Conservation (phyloP, 1,140 invertebrate species). For the Drosophila paulistorum region DNA sequence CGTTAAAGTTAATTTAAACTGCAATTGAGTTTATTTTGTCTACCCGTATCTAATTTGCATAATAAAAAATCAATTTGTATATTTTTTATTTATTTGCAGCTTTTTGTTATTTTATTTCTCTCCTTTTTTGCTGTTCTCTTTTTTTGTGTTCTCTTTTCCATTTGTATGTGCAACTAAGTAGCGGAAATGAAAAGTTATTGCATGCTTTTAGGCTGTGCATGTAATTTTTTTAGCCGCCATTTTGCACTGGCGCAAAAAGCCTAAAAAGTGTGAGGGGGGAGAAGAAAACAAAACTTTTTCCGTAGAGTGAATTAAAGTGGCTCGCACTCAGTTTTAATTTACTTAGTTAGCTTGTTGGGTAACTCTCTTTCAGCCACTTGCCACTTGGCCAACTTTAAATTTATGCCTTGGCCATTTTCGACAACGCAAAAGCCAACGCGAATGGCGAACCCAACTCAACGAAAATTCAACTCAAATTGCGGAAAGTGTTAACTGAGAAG, state of each 20-base stretch:
- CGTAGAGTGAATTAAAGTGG: conserved; percentile 57
- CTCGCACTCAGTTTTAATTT: conserved; percentile 69
- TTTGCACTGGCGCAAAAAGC: conserved; percentile 14
- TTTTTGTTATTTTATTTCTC: not conserved
- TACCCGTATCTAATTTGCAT: not conserved
- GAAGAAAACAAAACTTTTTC: conserved; percentile 23
- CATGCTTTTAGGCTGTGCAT: conserved; percentile 55
- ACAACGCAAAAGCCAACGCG: not conserved
- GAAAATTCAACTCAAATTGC: conserved; percentile 19
- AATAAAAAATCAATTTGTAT: conserved; percentile 15
- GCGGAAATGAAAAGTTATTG: conserved; percentile 73
- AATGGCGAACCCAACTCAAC: conserved; percentile 44
- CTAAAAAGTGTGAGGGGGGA: not conserved
- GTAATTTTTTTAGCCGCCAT: conserved; percentile 40
- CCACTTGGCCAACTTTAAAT: conserved; percentile 55
- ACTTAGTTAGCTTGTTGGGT: conserved; percentile 37
- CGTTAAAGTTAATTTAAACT: not conserved
- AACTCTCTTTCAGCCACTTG: conserved; percentile 13
- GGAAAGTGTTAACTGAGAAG: conserved; percentile 15
- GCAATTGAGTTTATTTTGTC: not conserved
- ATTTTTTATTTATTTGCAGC: not conserved
- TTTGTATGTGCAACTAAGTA: conserved; percentile 46
- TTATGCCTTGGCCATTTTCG: conserved; percentile 45
- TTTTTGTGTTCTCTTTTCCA: conserved; percentile 4
- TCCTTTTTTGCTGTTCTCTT: not conserved